Percentiles rank a stretch among this genome's conserved stretches.
These are phyloP conservation scores for Syngnathus floridae DNA, from an alignment of 2,113 vertebrate species.

Conservation along the genomic window DNA sequence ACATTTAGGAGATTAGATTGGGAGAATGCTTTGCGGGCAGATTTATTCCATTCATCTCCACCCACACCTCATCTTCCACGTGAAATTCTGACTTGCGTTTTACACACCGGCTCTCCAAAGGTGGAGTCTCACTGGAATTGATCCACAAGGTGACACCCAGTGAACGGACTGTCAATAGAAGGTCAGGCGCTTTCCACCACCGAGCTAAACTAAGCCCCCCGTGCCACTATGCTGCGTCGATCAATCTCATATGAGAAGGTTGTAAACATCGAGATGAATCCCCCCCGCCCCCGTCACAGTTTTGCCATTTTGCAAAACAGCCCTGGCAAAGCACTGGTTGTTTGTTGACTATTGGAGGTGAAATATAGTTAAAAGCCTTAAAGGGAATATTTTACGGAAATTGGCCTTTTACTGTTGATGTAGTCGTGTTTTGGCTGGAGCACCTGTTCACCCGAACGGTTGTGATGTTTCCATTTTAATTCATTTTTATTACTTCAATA, in stretches of 20 bases:
- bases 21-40: constrained; percentile 62
- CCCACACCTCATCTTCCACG: constrained; percentile 38
- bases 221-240: constrained; percentile 54
- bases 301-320: constrained; percentile 27
- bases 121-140: constrained; percentile 64
- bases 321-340: background rate
- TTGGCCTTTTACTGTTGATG: background rate
- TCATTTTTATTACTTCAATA: too few species aligned
- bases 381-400: background rate
- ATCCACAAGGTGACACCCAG: constrained; percentile 71
- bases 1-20: constrained; percentile 74
- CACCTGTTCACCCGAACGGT: too few species aligned
- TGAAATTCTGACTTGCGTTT: constrained; percentile 56
- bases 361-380: background rate
- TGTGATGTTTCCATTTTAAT: too few species aligned
- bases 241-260: constrained; percentile 64
- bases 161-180: constrained; percentile 71
- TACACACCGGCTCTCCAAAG: constrained; percentile 36
- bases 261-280: constrained; percentile 54
- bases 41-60: constrained; percentile 60
- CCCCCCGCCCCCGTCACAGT: constrained; percentile 16
- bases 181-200: constrained; percentile 54
- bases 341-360: constrained; percentile 15
- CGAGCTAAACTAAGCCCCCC: constrained; percentile 58
- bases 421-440: too few species aligned